These are phyloP conservation scores for Palythoa grandis DNA, from an alignment of 92 coral and sea anemone genomes.

Conservation along the genomic window DNA sequence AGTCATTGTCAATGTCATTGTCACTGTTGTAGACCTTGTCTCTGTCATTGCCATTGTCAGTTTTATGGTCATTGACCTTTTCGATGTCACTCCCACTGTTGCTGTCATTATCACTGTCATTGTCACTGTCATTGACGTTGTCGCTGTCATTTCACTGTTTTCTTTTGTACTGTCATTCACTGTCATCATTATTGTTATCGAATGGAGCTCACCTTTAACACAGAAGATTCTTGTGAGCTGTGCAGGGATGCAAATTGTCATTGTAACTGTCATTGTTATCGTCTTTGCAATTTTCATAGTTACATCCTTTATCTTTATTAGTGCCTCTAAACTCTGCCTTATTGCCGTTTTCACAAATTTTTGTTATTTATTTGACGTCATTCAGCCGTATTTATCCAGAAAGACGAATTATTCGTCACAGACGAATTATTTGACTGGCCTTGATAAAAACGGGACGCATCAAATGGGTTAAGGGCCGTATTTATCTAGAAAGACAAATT, in stretches of 20 bases:
- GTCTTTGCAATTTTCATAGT: background rate
- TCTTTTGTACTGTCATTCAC: background rate
- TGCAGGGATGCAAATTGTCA: background rate
- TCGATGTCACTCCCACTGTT: too few species aligned
- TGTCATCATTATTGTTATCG: background rate
- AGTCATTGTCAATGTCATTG: background rate
- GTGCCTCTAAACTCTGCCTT: background rate
- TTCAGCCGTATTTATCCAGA: too few species aligned
- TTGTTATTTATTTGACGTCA: background rate
- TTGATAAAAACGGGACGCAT: background rate
- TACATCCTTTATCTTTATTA: background rate
- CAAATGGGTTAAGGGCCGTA: too few species aligned
- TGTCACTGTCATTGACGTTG: too few species aligned
- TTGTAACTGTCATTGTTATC: background rate
- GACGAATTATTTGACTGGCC: too few species aligned
- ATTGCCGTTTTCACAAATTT: background rate
- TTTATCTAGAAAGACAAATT: too few species aligned
- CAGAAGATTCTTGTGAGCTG: background rate
- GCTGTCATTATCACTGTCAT: too few species aligned
- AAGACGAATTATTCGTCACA: too few species aligned
- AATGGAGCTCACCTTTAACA: too few species aligned
- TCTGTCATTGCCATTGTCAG: background rate
- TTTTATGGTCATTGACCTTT: too few species aligned
- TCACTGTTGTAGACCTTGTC: background rate
- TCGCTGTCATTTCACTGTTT: too few species aligned